phyloP scores from a whole-genome alignment of 1,140 invertebrate genomes.

The Medauroidea extradentata region DNA sequence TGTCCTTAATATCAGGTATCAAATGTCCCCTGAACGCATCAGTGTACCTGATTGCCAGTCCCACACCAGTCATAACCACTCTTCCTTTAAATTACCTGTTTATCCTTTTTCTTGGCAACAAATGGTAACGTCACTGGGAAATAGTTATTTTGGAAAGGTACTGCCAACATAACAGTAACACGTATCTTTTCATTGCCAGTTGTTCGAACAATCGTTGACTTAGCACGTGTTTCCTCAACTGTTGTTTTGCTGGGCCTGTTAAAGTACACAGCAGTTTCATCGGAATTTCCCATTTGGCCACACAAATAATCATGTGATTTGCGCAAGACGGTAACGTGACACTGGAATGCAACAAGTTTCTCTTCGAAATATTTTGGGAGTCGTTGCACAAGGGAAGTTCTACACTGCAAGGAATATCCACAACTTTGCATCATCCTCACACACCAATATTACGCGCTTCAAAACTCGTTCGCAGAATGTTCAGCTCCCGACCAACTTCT shows the following conservation, averaged over 20 bases:
- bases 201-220: slow-evolving; percentile 9
- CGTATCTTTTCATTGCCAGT: slow-evolving; percentile 13
- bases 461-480: neutral
- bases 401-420: neutral
- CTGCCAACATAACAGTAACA: slow-evolving; percentile 14
- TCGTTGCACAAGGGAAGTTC: slow-evolving; percentile 5
- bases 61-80: slow-evolving; percentile 17
- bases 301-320: slow-evolving; percentile 10
- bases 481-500: neutral
- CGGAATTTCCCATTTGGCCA: slow-evolving; percentile 15
- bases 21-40: slow-evolving; percentile 14
- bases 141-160: slow-evolving; percentile 4
- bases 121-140: slow-evolving; percentile 5
- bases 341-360: slow-evolving; percentile 1
- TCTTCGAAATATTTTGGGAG: slow-evolving; percentile 3
- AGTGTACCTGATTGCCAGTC: slow-evolving; percentile 11
- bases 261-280: slow-evolving; percentile 18
- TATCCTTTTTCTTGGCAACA: slow-evolving; percentile 14
- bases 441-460: slow-evolving; percentile 9
- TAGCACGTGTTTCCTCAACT: slow-evolving; percentile 11
- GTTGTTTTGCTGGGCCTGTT: slow-evolving; percentile 16
- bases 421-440: slow-evolving; percentile 3
- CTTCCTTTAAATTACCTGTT: slow-evolving; percentile 5
- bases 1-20: neutral
- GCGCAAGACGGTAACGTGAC: neutral